These are phyloP conservation scores for Vanessa tameamea DNA, from an alignment of 1,140 invertebrate genomes.

Conservation along the genomic window DNA sequence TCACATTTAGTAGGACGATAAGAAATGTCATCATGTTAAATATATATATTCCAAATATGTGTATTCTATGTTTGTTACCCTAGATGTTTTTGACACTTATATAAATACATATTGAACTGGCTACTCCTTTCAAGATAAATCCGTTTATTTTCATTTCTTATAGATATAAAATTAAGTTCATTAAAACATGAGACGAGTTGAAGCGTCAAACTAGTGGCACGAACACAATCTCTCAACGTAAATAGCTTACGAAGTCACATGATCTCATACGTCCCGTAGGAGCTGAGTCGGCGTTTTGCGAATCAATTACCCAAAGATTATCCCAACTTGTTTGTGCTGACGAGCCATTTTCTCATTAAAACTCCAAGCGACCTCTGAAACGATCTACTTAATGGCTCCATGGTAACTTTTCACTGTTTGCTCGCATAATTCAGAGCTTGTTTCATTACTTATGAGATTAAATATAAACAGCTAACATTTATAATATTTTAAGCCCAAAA, in stretches of 20 bases:
- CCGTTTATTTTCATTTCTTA: too few species aligned
- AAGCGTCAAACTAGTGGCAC: not conserved
- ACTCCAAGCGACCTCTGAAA: slow-evolving; percentile 55
- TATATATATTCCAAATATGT: too few species aligned
- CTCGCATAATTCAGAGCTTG: slow-evolving; percentile 9
- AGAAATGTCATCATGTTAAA: not conserved
- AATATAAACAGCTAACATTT: not conserved
- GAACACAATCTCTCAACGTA: not conserved
- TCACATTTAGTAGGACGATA: not conserved
- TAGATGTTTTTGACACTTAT: too few species aligned
- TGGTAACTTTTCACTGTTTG: slow-evolving; percentile 19
- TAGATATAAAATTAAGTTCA: too few species aligned
- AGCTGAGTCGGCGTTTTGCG: slow-evolving; percentile 48
- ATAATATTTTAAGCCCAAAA: not conserved
- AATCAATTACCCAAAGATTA: slow-evolving; percentile 65
- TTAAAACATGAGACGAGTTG: too few species aligned
- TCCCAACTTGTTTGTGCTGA: slow-evolving; percentile 42
- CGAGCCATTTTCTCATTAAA: slow-evolving; percentile 57
- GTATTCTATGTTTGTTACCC: too few species aligned
- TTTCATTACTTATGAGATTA: not conserved
- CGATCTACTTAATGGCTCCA: slow-evolving; percentile 55
- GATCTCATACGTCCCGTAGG: slow-evolving; percentile 27
- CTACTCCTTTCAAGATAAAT: too few species aligned
- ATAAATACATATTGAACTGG: too few species aligned
- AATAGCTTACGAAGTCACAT: slow-evolving; percentile 4